Conservation (phyloP, 2,113 vertebrate genomes). For the Thryonomys swinderianus region DNA sequence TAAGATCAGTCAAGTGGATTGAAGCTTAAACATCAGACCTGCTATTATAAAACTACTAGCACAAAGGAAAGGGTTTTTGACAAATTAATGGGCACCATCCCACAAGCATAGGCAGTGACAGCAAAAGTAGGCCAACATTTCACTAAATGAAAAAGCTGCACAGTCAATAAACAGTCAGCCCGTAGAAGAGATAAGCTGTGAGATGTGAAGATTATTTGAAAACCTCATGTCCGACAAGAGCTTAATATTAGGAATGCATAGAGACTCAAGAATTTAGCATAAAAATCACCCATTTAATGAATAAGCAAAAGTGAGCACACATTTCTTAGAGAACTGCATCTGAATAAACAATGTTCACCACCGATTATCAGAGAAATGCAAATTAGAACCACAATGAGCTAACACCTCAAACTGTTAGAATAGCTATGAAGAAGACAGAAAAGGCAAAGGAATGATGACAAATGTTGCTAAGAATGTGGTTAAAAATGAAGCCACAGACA, state of each 20-base stretch:
- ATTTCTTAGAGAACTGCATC: background rate
- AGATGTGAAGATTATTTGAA: background rate
- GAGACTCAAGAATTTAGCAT: background rate
- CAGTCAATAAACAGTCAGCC: background rate
- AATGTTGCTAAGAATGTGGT: background rate
- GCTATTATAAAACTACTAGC: background rate
- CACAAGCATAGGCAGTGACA: background rate
- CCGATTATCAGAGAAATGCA: background rate
- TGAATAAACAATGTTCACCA: background rate
- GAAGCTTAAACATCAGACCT: background rate
- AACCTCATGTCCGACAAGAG: background rate
- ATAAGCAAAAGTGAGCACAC: background rate
- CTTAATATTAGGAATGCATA: background rate
- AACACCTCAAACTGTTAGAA: background rate
- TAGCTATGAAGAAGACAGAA: background rate
- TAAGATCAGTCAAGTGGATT: background rate
- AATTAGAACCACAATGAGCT: background rate
- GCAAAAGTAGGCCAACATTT: background rate
- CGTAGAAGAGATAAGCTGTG: background rate
- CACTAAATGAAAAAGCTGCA: background rate
- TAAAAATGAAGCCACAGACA: background rate
- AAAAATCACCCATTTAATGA: background rate
- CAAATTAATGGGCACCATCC: background rate
- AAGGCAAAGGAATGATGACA: background rate
- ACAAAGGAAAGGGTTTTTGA: background rate